Base-by-base conservation (phyloP, 2,888 invertebrate genomes). In the Opisthograptis luteolata region DNA sequence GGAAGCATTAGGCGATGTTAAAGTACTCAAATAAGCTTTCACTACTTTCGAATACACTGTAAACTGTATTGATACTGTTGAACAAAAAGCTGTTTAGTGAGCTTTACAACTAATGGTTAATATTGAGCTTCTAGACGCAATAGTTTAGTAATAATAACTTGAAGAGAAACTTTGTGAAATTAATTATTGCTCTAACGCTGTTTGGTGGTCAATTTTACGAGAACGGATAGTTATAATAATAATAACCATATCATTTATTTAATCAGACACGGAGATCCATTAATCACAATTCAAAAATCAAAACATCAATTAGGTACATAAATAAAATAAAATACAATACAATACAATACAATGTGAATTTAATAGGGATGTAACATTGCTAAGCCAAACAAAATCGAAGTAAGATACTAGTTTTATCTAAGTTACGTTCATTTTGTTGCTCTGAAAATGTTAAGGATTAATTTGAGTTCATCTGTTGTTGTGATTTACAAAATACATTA, bases 11-110 rank as follows among this genome's bases (percentile, higher is more conserved):
- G 66, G 60, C 55, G 49, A 57, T 58, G 67, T 67, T 65, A 68
- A 74, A 68, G 58, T 69, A 60, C 66, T 31, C 34, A 31, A 50
- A 49, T 75, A 64, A 69, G 74, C 79, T 83, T 84, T 84, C 76
- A 68, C 79, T 72, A 56, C 64, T 70, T 73, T 70, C 69, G 60
- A 76, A 75, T 63, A 62, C 55, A 58, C 58, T 61, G 25, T 44
- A 49, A 49, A 49, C 67, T 53, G 64, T 60, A 69, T 70, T 68
- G 64, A 72, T 72, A 69, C 64, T 51, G 36, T 49, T 56, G 49
- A 32, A 61, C 66, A 73, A 76, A 76, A 72, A 73, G 62, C 64
- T 61, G 58, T 68, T 66, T 63, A 54, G 53, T 57, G 42, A 66
- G 66, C 73, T n/a, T n/a, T 71, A 72, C 59, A 54, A 61, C 58